A percentile compares a stretch with the other conserved stretches of the same genome.
These are phyloP conservation scores for Rhabdophis nuchalis DNA, from an alignment of 2,797 vertebrate genomes.

Conservation along the genomic window DNA sequence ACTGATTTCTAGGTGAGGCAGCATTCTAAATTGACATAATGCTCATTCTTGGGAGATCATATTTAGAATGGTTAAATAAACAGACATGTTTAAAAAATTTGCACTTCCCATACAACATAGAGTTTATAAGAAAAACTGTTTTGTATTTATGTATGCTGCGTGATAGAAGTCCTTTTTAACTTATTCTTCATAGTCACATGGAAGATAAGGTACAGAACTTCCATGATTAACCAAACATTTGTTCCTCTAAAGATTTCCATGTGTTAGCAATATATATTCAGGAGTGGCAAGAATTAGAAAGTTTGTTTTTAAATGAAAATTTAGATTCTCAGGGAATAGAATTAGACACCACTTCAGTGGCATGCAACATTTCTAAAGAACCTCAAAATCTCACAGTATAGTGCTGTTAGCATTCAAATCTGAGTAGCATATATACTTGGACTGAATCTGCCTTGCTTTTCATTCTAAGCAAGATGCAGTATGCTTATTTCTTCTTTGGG, in stretches of 20 bases:
- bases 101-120: not conserved
- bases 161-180: not conserved
- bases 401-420: not conserved
- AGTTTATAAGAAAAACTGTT: not conserved
- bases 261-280: not conserved
- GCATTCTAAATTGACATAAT: conserved; percentile 14
- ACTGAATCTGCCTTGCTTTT: conserved; percentile 34
- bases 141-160: not conserved
- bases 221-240: not conserved
- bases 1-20: conserved; percentile 29
- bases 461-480: conserved; percentile 6
- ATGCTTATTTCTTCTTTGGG: conserved; percentile 42
- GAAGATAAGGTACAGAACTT: not conserved
- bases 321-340: not conserved
- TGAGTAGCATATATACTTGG: conserved; percentile 45
- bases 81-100: not conserved
- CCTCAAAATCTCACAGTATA: not conserved
- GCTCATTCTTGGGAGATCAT: conserved; percentile 11
- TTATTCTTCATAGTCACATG: not conserved
- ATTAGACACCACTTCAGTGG: not conserved
- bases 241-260: not conserved
- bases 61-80: not conserved
- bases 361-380: not conserved
- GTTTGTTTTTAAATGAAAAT: not conserved
- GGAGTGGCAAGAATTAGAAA: not conserved